phyloP scores from a whole-genome alignment of 1,140 invertebrate species.

The Ladona fulva region DNA sequence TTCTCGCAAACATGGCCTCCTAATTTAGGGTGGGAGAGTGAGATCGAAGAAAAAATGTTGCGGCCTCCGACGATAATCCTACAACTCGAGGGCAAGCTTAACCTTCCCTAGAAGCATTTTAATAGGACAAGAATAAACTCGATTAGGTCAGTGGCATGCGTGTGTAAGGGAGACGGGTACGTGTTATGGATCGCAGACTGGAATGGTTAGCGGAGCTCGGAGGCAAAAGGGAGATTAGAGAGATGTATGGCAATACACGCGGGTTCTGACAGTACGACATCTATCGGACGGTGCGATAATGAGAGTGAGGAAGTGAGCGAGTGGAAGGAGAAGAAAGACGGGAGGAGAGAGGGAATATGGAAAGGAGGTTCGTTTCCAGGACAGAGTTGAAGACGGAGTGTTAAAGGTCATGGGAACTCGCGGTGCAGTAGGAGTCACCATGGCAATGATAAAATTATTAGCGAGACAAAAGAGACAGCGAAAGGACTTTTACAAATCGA shows the following conservation, averaged over 20 bases:
- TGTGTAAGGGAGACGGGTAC: neutral
- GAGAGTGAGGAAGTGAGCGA: neutral
- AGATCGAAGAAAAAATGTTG: too few relatives aligned
- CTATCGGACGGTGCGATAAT: neutral
- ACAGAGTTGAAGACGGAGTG: neutral
- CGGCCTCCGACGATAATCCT: too few relatives aligned
- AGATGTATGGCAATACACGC: neutral
- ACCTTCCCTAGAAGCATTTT: too few relatives aligned
- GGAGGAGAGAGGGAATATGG: neutral
- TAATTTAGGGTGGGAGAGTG: too few relatives aligned
- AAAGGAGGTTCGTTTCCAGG: neutral
- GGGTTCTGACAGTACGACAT: neutral
- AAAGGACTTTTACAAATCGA: neutral
- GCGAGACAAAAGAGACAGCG: neutral
- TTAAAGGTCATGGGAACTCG: neutral
- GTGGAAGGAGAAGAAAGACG: neutral
- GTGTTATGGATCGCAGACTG: conserved; percentile 3
- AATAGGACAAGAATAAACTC: too few relatives aligned
- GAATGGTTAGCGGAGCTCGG: neutral
- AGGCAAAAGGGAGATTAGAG: neutral
- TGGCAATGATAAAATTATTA: conserved; percentile 10
- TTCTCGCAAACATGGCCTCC: too few relatives aligned
- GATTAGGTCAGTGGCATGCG: neutral
- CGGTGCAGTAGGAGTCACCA: neutral
- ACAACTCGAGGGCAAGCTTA: too few relatives aligned